Evolutionary conservation across 2,888 invertebrate genomes (phyloP).

Genomic region (Malacosoma neustria): DNA sequence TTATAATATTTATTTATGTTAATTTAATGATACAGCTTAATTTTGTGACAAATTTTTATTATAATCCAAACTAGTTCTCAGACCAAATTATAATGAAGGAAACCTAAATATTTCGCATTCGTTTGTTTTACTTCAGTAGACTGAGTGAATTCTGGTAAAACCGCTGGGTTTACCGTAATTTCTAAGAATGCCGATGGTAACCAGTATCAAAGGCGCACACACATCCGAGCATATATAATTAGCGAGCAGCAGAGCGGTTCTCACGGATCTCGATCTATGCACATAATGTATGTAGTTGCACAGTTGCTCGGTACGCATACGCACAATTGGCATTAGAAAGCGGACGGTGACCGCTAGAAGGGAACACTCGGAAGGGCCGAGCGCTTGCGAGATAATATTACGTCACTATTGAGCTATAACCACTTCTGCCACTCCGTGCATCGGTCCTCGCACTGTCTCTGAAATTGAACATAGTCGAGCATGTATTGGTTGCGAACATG

Average conservation of each 20-base stretch:
- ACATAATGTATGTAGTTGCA: conserved; percentile 42
- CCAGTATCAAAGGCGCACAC: conserved; percentile 15
- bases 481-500: conserved; percentile 13
- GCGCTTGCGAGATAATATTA: conserved; percentile 58
- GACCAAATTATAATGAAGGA: too few species aligned
- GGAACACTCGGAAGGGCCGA: conserved; percentile 61
- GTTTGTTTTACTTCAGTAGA: too few species aligned
- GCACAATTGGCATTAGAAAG: conserved; percentile 70
- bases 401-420: conserved; percentile 55
- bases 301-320: conserved; percentile 49
- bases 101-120: too few species aligned
- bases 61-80: too few species aligned
- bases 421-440: conserved; percentile 24
- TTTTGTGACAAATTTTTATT: too few species aligned
- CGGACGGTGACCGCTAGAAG: conserved; percentile 65
- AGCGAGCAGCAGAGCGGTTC: conserved; percentile 36
- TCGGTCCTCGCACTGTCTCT: conserved; percentile 13
- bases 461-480: conserved; percentile 8
- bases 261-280: conserved; percentile 58
- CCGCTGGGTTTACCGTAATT: neutral
- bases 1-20: too few species aligned
- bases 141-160: neutral
- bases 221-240: conserved; percentile 34
- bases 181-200: conserved; percentile 4
- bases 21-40: too few species aligned